Base-by-base conservation (phyloP, 2,888 invertebrate species). In the Helobdella robusta region DNA sequence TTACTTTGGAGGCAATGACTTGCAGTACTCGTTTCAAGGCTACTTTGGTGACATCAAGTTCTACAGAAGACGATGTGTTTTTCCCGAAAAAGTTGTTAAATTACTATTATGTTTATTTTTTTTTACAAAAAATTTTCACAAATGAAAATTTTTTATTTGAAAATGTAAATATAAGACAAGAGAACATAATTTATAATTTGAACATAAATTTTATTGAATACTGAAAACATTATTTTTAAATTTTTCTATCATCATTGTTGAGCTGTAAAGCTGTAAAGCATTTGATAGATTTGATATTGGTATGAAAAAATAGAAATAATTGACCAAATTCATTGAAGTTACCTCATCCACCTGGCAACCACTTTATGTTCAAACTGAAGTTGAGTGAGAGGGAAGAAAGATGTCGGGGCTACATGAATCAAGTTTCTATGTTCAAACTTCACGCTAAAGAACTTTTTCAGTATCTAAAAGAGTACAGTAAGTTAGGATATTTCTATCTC, bases 1-100 rank as follows among this genome's bases (percentile, higher is more conserved):
- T 64, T 59, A 72, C 8, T 67, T 77, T 46, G 77, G 77, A 6
- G 77, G 77, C 0, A 67, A 72, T 5, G 77, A 78, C 59, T 64
- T 69, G 32, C 68, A 71, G 25, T 70, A 71, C n/a, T 72, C 74
- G 34, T 76, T 78, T 67, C 69, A 70, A 20, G 77, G 77, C 8
- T 77, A 76, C 65, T 71, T 77, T 32, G 77, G 77, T 0, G 70
- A 73, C 34, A 74, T 74, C 1, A 72, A 67, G 1, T 70, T 72
- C 34, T 75, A 76, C 68, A 72, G 76, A 52, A 69, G 72, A 32
- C 69, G 59, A 32, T 59, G 68, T 0, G 40, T 74, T 11, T 36
- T 66, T 2, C 68, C 71, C 1, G 46, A 68, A 2, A 59, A 74
- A 70, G 76, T 74, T 66, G 56, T 8, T 40, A 18, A 48, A 56